Base-by-base conservation (phyloP, 2,888 invertebrate genomes). In the Autographa gamma region DNA sequence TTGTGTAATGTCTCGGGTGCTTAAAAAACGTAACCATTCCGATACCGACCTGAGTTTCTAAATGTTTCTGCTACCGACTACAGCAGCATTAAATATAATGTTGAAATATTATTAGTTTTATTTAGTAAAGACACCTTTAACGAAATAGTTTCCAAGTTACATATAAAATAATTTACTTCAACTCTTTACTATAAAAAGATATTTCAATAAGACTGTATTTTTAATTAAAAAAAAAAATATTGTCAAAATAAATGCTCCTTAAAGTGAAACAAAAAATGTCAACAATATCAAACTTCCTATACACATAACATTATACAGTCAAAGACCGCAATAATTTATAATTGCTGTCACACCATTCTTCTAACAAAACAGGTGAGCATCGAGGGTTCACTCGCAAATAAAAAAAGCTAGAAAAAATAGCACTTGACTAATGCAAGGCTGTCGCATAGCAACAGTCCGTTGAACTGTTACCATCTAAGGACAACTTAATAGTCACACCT, bases 401-500 rank as follows among this genome's bases (percentile, higher is more conserved):
- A 34, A 34, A 34, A 6, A 34, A 34, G 34, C 25, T 25, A 25
- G 8, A 54, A 54, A 54, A 14, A 54, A 54, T 11, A 56, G 1
- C 54, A 56, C 54, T 56, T 56, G 54, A 56, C 54, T 56, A 3
- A 56, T 14, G 25, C 54, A 14, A 25, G 32, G 58, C 73, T 60
- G 19, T 58, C 66, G 78, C 67, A 32, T 34, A 61, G 48, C 19
- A 32, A 54, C 62, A 68, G 77, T 43, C 54, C 77, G 63, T 13
- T 80, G 67, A 76, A 77, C 80, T 71, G 76, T 60, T 64, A 11
- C 58, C 70, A 69, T 62, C 71, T 67, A 65, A 65, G 65, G 67
- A 54, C 56, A 71, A 76, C 77, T 77, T 71, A 76, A 71, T 63
- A 63, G 63, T 41, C 19, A 25, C n/a, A 41, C 52, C 34, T 63